Evolutionary conservation across 2,888 invertebrate species (phyloP).

Genomic region (Baccha elongata): DNA sequence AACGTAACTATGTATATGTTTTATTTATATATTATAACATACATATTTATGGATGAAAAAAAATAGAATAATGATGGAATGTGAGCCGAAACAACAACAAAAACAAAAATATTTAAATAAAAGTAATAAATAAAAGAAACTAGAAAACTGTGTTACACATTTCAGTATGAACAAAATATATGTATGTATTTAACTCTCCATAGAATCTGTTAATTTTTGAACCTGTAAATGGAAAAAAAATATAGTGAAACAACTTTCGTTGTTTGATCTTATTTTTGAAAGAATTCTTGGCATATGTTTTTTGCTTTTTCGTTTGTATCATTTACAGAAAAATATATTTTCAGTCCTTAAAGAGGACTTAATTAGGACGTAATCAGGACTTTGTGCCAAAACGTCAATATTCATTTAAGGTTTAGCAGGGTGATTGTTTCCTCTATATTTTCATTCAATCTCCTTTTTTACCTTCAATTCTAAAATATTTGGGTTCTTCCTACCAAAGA

Average conservation of each 20-base stretch:
- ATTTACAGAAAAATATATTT: no score
- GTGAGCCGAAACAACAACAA: conserved; percentile 6
- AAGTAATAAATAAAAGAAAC: neutral
- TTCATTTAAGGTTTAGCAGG: no score
- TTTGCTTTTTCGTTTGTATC: no score
- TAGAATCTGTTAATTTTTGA: neutral
- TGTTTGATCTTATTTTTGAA: no score
- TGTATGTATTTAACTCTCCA: neutral
- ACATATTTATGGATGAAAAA: conserved; percentile 43
- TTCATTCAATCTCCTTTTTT: no score
- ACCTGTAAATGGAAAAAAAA: neutral
- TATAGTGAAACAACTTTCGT: neutral
- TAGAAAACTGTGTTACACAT: conserved; percentile 5
- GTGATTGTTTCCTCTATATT: no score
- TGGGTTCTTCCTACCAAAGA: no score
- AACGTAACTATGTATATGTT: conserved; percentile 27
- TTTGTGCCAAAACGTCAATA: no score
- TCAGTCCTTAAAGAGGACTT: no score
- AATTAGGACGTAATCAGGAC: no score
- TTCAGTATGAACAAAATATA: neutral
- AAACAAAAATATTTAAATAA: neutral
- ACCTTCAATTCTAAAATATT: no score
- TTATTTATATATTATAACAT: conserved; percentile 14
- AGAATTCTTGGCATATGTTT: no score
- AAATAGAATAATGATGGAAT: conserved; percentile 32